These are phyloP conservation scores for Mylabris sibirica DNA, from an alignment of 2,888 invertebrate species.

Conservation along the genomic window DNA sequence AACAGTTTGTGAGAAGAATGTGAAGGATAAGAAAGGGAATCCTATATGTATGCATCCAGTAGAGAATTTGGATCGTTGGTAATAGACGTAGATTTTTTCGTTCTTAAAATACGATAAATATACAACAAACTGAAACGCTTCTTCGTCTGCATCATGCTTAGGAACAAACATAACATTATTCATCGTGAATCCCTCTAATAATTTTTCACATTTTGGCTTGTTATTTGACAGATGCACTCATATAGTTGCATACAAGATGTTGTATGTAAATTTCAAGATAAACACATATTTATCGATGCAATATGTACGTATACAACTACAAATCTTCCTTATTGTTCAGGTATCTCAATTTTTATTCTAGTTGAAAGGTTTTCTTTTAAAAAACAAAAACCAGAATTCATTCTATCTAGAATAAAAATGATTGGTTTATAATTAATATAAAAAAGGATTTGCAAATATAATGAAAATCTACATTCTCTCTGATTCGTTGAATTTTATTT, in stretches of 20 bases:
- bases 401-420: too few relatives aligned
- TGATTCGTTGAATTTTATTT: too few relatives aligned
- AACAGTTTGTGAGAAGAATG: not conserved
- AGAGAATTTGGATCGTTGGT: not conserved
- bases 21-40: not conserved
- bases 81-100: not conserved
- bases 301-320: not conserved
- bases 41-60: constrained; percentile 13
- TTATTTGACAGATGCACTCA: not conserved
- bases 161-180: not conserved
- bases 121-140: not conserved
- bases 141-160: not conserved
- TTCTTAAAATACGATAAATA: not conserved
- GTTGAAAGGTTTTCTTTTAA: too few relatives aligned
- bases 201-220: not conserved
- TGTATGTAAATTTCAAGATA: not conserved
- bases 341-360: too few relatives aligned
- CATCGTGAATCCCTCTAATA: not conserved
- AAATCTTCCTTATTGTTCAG: too few relatives aligned
- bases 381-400: too few relatives aligned
- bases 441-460: too few relatives aligned
- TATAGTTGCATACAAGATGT: not conserved
- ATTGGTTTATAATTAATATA: too few relatives aligned
- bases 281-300: not conserved
- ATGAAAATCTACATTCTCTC: too few relatives aligned